phyloP scores from a whole-genome alignment of 30 jellyfish, hydroid and myxozoan genomes.

The Turritopsis rubra region DNA sequence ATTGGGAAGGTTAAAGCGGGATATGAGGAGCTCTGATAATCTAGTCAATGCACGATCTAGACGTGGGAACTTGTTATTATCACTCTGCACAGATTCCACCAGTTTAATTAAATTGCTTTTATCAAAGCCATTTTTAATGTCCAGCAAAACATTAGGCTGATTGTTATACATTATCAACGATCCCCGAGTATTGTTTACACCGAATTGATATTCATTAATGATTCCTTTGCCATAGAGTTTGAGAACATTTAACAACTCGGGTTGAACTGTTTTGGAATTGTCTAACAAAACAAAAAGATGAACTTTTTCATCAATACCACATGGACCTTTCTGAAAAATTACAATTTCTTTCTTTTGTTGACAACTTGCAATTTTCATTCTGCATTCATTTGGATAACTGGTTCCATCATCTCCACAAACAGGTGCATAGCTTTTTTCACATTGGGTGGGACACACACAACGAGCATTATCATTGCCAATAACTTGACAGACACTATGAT shows the following conservation, averaged over 20 bases:
- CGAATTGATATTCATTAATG: constrained; percentile 17
- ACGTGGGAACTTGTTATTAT: not conserved
- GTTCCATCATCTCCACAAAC: constrained; percentile 84
- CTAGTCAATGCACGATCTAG: constrained; percentile 20
- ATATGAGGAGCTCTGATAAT: constrained; percentile 8
- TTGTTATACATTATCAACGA: constrained; percentile 4
- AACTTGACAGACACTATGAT: constrained; percentile 44
- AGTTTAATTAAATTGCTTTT: not conserved
- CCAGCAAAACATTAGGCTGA: constrained; percentile 10
- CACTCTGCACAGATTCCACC: constrained; percentile 4
- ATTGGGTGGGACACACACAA: constrained; percentile 46
- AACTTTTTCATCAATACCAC: constrained; percentile 36
- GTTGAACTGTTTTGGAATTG: not conserved
- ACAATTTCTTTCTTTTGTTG: constrained; percentile 16
- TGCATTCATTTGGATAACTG: constrained; percentile 77
- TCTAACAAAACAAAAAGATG: constrained; percentile 14
- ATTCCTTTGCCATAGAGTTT: constrained; percentile 30
- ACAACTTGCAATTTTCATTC: constrained; percentile 59
- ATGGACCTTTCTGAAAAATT: constrained; percentile 30
- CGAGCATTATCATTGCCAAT: constrained; percentile 29
- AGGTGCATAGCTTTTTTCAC: constrained; percentile 49
- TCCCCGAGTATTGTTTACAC: constrained; percentile 21
- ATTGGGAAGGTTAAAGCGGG: not conserved
- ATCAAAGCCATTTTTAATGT: not conserved
- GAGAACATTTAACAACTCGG: not conserved